Conservation (phyloP, 2,888 invertebrate genomes). For the Cosmopolites sordidus region DNA sequence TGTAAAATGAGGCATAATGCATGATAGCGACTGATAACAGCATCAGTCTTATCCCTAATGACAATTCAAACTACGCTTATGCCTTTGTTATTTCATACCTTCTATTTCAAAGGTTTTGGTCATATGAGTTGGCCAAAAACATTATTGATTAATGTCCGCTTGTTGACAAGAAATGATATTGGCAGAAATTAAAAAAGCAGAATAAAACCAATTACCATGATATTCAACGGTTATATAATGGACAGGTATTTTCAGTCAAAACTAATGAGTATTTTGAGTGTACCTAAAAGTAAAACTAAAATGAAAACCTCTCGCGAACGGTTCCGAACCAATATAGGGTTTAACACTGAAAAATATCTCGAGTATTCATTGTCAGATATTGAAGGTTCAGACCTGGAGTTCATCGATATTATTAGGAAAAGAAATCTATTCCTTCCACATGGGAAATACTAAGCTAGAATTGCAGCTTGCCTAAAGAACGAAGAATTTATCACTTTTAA, state of each 20-base stretch:
- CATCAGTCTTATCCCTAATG: slow-evolving; percentile 9
- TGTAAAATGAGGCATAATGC: no score
- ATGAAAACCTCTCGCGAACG: slow-evolving; percentile 3
- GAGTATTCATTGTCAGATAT: not conserved
- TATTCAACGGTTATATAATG: slow-evolving; percentile 7
- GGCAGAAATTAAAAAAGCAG: slow-evolving; percentile 2
- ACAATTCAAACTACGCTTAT: not conserved
- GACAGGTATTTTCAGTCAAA: slow-evolving; percentile 9
- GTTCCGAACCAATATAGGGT: not conserved
- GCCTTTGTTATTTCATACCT: not conserved
- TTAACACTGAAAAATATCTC: no score
- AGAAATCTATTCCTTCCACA: not conserved
- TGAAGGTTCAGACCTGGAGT: not conserved
- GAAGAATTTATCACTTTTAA: slow-evolving; percentile 3
- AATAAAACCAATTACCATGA: slow-evolving; percentile 9
- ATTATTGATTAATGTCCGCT: slow-evolving; percentile 4
- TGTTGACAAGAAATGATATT: slow-evolving; percentile 2
- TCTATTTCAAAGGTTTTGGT: slow-evolving; percentile 1
- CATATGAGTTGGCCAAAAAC: not conserved
- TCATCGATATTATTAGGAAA: not conserved
- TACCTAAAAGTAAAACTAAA: not conserved
- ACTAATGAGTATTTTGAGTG: slow-evolving; percentile 8
- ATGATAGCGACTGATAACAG: no score
- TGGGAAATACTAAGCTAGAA: not conserved
- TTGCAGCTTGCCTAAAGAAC: not conserved